These are phyloP conservation scores for Percina caprodes DNA, from an alignment of 2,113 vertebrate genomes.

Conservation along the genomic window DNA sequence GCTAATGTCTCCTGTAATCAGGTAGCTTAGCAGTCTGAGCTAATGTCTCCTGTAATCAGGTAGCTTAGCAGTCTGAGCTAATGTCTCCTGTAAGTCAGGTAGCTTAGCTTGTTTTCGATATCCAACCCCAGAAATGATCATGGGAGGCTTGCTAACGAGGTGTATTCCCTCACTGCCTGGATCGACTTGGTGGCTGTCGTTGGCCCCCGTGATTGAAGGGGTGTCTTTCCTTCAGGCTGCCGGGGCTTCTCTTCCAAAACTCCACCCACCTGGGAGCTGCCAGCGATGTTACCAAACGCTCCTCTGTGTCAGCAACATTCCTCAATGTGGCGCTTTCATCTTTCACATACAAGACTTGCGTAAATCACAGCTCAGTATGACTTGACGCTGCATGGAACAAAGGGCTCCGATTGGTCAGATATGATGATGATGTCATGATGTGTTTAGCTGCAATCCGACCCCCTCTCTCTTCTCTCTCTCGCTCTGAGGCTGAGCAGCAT, in stretches of 20 bases:
- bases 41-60: too few relatives aligned
- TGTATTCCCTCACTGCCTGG: not conserved
- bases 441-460: not conserved
- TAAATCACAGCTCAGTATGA: not conserved
- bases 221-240: constrained; percentile 29
- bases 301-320: not conserved
- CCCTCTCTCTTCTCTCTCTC: not conserved
- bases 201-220: constrained; percentile 11
- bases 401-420: constrained; percentile 30
- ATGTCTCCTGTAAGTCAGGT: too few relatives aligned
- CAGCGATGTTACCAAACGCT: not conserved
- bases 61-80: too few relatives aligned
- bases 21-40: too few relatives aligned
- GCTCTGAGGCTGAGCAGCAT: constrained; percentile 16
- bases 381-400: accelerated
- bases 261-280: constrained; percentile 31
- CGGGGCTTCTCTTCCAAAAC: constrained; percentile 9
- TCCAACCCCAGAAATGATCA: too few relatives aligned
- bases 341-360: not conserved
- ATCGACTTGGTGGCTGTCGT: not conserved
- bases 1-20: too few relatives aligned
- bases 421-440: constrained; percentile 17
- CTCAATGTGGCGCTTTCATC: not conserved
- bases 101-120: too few relatives aligned
- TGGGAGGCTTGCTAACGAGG: too few relatives aligned